Evolutionary conservation across 64 coral and sea anemone species (phyloP).

Genomic region (Actinia tenebrosa): DNA sequence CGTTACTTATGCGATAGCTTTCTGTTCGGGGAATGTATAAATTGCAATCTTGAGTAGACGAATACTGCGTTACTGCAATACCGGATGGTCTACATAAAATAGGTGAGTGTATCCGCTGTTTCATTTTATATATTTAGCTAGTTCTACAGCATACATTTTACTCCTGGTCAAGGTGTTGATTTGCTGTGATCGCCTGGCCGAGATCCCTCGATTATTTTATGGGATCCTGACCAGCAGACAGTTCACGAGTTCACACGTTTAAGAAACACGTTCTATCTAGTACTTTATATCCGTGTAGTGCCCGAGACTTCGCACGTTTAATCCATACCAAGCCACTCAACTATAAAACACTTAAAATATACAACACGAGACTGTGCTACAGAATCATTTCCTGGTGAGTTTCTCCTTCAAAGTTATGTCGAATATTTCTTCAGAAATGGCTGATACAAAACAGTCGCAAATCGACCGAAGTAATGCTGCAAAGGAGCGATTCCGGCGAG

Average conservation of each 20-base stretch:
- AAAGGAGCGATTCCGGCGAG: slow-evolving; percentile 12
- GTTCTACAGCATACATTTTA: background rate
- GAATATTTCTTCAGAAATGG: background rate
- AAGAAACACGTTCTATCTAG: background rate
- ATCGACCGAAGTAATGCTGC: background rate
- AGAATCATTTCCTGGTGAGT: background rate
- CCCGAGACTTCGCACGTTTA: background rate
- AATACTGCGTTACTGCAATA: background rate
- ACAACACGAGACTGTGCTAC: background rate
- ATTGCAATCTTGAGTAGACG: background rate
- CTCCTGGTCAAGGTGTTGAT: too few relatives aligned
- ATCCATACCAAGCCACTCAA: background rate
- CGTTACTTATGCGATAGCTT: background rate
- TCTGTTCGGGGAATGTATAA: background rate
- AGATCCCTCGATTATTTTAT: too few relatives aligned
- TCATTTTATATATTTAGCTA: background rate
- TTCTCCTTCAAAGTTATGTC: background rate
- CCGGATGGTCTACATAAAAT: background rate
- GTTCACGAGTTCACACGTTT: background rate
- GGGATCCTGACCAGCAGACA: background rate
- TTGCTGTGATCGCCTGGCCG: too few relatives aligned
- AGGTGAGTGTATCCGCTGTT: background rate
- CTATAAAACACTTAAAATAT: background rate
- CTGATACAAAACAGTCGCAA: background rate
- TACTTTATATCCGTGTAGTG: background rate